A percentile compares a stretch with the other conserved stretches of the same genome.
Conservation (phyloP, 2,113 vertebrate genomes). For the Pungitius pungitius region DNA sequence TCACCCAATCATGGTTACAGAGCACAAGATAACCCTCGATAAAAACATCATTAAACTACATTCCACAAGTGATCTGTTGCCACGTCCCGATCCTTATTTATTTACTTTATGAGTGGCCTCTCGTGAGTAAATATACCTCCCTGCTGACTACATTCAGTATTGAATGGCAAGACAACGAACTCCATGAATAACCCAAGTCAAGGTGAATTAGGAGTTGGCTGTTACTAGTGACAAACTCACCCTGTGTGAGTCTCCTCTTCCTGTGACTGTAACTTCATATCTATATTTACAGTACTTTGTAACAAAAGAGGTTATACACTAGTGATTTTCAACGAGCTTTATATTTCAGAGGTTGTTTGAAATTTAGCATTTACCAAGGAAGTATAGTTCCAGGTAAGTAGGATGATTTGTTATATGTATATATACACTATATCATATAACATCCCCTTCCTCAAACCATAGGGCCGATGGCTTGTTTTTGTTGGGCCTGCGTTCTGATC, state of each 20-base stretch:
- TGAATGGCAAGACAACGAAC: background rate
- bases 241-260: background rate
- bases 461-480: slow-evolving; percentile 1
- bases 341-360: background rate
- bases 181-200: slow-evolving; percentile 10
- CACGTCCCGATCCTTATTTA: background rate
- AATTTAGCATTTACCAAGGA: background rate
- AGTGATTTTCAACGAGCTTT: background rate
- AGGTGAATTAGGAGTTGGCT: slow-evolving; percentile 4
- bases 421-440: background rate
- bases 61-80: background rate
- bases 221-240: background rate
- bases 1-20: background rate
- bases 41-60: background rate
- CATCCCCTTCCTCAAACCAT: background rate
- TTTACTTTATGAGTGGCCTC: background rate
- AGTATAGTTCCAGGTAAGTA: too few relatives aligned
- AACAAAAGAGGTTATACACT: background rate
- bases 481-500: slow-evolving; percentile 7
- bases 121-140: slow-evolving; percentile 1
- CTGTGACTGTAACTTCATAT: background rate
- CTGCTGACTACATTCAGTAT: background rate
- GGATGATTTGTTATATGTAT: background rate
- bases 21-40: background rate
- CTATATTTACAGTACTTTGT: background rate